Conservation (phyloP, 2,888 invertebrate species). For the Harpagoxenus sublaevis region DNA sequence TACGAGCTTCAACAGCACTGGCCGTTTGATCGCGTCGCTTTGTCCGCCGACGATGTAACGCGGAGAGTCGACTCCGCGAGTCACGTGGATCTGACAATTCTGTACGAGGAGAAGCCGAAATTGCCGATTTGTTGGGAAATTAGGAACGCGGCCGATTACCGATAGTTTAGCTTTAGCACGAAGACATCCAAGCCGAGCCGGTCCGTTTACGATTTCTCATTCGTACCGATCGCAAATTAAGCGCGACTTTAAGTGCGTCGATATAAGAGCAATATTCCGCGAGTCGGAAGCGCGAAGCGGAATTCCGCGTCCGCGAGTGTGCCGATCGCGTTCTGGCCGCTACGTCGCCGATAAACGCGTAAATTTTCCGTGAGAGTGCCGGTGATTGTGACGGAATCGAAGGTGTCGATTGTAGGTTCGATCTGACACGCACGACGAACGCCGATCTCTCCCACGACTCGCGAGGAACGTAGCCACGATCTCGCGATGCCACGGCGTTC, state of each 20-base stretch:
- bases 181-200: neutral
- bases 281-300: neutral
- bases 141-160: neutral
- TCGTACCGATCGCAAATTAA: constrained; percentile 9
- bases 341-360: no score
- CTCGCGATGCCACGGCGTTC: constrained; percentile 16
- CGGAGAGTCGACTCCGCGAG: neutral
- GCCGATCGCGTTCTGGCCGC: neutral
- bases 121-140: constrained; percentile 5
- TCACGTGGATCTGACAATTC: constrained; percentile 27
- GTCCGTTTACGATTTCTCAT: neutral
- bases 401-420: neutral
- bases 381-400: constrained; percentile 21
- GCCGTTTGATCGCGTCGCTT: constrained; percentile 42
- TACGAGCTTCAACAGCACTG: constrained; percentile 13
- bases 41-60: constrained; percentile 5
- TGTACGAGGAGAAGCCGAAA: neutral
- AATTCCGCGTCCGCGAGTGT: neutral
- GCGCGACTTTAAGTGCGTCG: constrained; percentile 5
- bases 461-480: constrained; percentile 12
- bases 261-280: neutral
- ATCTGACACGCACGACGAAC: constrained; percentile 11
- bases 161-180: neutral
- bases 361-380: neutral
- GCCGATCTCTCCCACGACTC: constrained; percentile 1